Conservation (phyloP, 2,797 vertebrate species). For the Pseudocheirus occidentalis region DNA sequence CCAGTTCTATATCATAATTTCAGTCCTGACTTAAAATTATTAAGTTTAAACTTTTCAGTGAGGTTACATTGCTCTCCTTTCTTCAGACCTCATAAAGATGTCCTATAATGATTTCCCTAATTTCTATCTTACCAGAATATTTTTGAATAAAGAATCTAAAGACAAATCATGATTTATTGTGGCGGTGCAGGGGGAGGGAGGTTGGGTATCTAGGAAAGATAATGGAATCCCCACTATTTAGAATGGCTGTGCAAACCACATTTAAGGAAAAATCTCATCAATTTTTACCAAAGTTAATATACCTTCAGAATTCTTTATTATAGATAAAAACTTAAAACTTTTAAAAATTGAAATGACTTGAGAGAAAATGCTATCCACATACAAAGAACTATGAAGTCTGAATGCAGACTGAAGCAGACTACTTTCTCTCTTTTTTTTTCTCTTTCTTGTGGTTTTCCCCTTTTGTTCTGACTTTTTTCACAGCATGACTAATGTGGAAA, state of each 20-base stretch:
- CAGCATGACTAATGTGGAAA: too few relatives aligned
- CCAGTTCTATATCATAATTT: conserved; percentile 37
- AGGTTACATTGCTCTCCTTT: conserved; percentile 38
- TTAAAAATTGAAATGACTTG: background rate
- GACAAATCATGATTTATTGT: conserved; percentile 18
- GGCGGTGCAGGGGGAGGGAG: background rate
- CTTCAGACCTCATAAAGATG: conserved; percentile 1
- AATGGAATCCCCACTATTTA: conserved; percentile 22
- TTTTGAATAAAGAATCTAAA: conserved; percentile 52
- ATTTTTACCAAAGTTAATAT: conserved; percentile 53
- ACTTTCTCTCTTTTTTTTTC: too few relatives aligned
- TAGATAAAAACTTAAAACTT: conserved; percentile 2
- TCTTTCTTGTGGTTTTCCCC: too few relatives aligned
- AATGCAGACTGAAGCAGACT: too few relatives aligned
- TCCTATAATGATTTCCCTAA: conserved; percentile 33
- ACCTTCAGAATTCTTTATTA: conserved; percentile 26
- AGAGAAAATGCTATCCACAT: too few relatives aligned
- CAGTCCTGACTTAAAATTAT: conserved; percentile 44
- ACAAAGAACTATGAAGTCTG: too few relatives aligned
- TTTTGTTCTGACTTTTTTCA: too few relatives aligned
- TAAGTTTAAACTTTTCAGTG: background rate
- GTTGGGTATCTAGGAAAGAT: conserved; percentile 9
- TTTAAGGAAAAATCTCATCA: conserved; percentile 49
- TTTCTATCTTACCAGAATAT: conserved; percentile 26
- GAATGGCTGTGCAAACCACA: background rate